Evolutionary conservation across 2,797 vertebrate genomes (phyloP).

Genomic region (Danio jaintianensis): DNA sequence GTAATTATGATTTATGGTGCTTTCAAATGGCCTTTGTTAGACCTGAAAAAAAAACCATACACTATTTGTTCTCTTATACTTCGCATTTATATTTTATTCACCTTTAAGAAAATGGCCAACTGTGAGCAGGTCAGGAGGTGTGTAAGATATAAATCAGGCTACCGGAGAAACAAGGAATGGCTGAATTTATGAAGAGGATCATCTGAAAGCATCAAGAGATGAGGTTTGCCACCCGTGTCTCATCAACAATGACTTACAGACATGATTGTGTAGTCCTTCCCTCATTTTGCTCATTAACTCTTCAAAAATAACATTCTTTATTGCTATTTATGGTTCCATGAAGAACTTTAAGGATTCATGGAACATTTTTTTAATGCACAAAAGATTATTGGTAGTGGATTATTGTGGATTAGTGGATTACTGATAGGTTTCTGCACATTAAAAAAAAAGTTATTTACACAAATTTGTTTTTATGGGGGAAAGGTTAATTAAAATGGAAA

Average conservation of each 20-base stretch:
- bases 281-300: neutral
- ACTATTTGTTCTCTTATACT: neutral
- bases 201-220: neutral
- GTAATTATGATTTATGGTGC: constrained; percentile 44
- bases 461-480: too few relatives aligned
- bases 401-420: too few relatives aligned
- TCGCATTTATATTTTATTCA: neutral
- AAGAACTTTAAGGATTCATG: too few relatives aligned
- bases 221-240: neutral
- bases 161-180: neutral
- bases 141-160: neutral
- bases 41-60: neutral
- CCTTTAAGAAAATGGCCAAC: constrained; percentile 1
- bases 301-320: too few relatives aligned
- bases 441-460: too few relatives aligned
- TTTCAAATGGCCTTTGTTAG: neutral
- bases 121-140: neutral
- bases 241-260: neutral
- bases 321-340: too few relatives aligned
- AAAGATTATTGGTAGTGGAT: too few relatives aligned
- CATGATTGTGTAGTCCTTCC: neutral
- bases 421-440: too few relatives aligned
- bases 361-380: too few relatives aligned
- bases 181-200: constrained; percentile 13
- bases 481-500: too few relatives aligned